Evolutionary conservation across 2,113 vertebrate species (phyloP), one percentile per base, ranked within the genome.

Genomic region (Andinoacara biseriatus): DNA sequence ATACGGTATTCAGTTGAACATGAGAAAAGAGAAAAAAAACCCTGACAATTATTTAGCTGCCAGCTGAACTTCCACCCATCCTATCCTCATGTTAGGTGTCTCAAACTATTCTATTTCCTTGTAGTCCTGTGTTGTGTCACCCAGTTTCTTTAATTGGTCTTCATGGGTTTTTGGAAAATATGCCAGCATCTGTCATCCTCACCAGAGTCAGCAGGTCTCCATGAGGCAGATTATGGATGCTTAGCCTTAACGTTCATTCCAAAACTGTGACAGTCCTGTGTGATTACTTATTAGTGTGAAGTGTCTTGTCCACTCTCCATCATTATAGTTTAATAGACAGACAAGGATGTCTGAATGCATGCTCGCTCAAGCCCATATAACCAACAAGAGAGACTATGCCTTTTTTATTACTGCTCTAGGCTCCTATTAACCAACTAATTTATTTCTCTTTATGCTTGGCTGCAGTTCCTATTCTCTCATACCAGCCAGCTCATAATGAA

Each of bases 381-480:
- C 67, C 67, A 46, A 76, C 78, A 63, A 78, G 65, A 77, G 63
- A 87, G 67, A 52, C 22, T 78, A 40, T 56, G 61, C 9, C 20
- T 26, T 83, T 89, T 89, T 87, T 60, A 83, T 87, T 83, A 60
- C 59, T 62, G 58, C 67, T 78, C 57, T 78, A 35, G 78, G 35
- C 29, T 82, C 54, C 74, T 76, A 78, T 90, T 87, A 91, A 81
- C 67, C 26, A 59, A 24, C 76, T 81, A 56, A 91, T 92, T 87
- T 89, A 80, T 87, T 56, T 78, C 31, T 81, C 80, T 87, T 14
- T 67, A 78, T 83, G 81, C 87, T 86, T 22, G 4, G 72, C 72
- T 91, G 85, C 62, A 31, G 86, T 54, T 81, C 35, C 18, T 59
- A 46, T 87, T 82, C 72, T 90, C 83, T 20, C 26, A 11, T 13